Evolutionary conservation across 2,888 invertebrate genomes (phyloP), one percentile per base, ranked within the genome.

Genomic region (Drosophila greeni): DNA sequence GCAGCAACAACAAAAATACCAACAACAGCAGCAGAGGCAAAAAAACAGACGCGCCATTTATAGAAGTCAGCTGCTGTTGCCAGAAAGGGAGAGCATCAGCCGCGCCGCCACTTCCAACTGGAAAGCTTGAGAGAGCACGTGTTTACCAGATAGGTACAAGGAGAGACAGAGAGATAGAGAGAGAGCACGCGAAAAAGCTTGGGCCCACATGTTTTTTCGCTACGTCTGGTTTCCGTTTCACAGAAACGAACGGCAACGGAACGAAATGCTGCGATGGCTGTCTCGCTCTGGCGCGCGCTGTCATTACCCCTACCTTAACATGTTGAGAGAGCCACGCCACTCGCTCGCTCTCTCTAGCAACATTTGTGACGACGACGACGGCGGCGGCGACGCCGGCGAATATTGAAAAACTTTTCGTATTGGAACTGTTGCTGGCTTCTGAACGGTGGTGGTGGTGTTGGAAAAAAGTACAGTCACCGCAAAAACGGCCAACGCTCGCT

Each of bases 391-490:
- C 74, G 80, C 74, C 82, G 79, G 84, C 82, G 80, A 85, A 84
- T 84, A 85, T 83, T 84, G 82, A 85, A 85, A 85, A 80, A 76
- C 54, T 84, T 79, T 81, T 80, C 81, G 84, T 79, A 80, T 80
- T 80, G 80, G 80, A 80, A 80, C 80, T 84, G 84, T 80, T 84
- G 79, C 84, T 79, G 83, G 66, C 74, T 73, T 65, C 65, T 77
- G 75, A 33, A 70, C 75, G 84, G 81, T 78, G 69, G 68, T 72
- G 70, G 76, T 55, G 65, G 36, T 57, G 67, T 62, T 52, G 65
- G 75, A 81, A 87, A 87, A 87, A 87, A 87, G 87, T 87, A 87
- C 87, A 87, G 87, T 87, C 87, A 86, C 85, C 86, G 84, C 87
- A 86, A 87, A 86, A 87, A 84, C 79, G 80, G 74, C 45, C 76